These are phyloP conservation scores for Melitaea cinxia DNA, from an alignment of 1,140 invertebrate genomes.

Conservation along the genomic window DNA sequence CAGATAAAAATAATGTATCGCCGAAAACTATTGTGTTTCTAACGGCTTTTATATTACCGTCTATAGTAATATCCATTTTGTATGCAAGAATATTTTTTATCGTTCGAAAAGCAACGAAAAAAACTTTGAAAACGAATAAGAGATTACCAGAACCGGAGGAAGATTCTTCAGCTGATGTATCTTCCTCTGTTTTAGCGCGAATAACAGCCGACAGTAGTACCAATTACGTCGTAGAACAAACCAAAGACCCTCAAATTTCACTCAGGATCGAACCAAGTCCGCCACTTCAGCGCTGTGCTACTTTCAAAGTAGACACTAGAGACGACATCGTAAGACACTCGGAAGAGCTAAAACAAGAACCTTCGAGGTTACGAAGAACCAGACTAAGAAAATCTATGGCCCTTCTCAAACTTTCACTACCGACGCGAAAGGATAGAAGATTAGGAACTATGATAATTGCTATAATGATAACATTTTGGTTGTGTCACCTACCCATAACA, in stretches of 20 bases:
- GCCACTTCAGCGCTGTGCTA: slow-evolving; percentile 15
- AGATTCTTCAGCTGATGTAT: slow-evolving; percentile 38
- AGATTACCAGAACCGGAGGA: slow-evolving; percentile 34
- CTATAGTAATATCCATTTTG: slow-evolving; percentile 88
- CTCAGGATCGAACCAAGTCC: slow-evolving; percentile 5
- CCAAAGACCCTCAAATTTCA: slow-evolving; percentile 16
- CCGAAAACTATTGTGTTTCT: slow-evolving; percentile 91
- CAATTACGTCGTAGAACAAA: slow-evolving; percentile 23
- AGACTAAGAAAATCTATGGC: slow-evolving; percentile 54
- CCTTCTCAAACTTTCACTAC: slow-evolving; percentile 79
- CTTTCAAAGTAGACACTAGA: slow-evolving; percentile 37
- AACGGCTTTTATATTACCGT: slow-evolving; percentile 88
- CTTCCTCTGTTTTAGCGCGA: slow-evolving; percentile 37
- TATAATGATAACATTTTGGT: slow-evolving; percentile 89
- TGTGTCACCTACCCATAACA: slow-evolving; percentile 92
- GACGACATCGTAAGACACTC: slow-evolving; percentile 24
- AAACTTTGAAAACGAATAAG: slow-evolving; percentile 69
- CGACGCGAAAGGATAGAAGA: slow-evolving; percentile 89
- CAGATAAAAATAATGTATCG: slow-evolving; percentile 84
- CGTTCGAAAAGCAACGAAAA: slow-evolving; percentile 87
- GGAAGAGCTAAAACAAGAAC: slow-evolving; percentile 35
- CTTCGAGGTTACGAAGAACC: slow-evolving; percentile 43
- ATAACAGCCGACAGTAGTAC: slow-evolving; percentile 29
- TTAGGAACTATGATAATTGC: slow-evolving; percentile 92
- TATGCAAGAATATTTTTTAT: slow-evolving; percentile 91